These are phyloP conservation scores for Xerus rutilus DNA, from an alignment of 2,797 vertebrate genomes.

Conservation along the genomic window DNA sequence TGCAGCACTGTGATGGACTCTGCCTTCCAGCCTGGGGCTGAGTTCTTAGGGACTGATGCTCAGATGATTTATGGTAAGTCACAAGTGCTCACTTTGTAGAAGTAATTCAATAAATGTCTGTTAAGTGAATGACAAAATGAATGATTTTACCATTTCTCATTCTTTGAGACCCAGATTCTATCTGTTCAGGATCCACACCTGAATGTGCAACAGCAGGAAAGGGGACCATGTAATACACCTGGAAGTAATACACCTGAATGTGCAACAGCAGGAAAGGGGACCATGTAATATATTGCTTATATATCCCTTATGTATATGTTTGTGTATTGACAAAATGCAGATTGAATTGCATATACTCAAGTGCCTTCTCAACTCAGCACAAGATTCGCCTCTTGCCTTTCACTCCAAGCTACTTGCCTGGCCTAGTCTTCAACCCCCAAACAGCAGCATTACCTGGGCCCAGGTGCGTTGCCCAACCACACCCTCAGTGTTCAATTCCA, in stretches of 20 bases:
- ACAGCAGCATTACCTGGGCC: background rate
- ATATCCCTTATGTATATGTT: background rate
- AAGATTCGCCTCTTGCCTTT: background rate
- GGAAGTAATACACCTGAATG: background rate
- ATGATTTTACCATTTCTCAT: background rate
- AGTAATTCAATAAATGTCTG: background rate
- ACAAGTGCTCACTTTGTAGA: background rate
- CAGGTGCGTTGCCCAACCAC: background rate
- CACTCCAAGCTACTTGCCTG: fast-evolving
- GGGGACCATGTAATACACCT: background rate
- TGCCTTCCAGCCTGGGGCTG: background rate
- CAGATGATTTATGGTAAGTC: background rate
- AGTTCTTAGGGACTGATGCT: background rate
- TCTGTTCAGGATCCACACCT: background rate
- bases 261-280: slow-evolving; percentile 37
- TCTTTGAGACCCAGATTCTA: background rate
- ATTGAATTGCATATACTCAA: background rate
- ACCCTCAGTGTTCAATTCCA: background rate
- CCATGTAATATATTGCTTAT: background rate
- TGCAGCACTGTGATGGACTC: background rate
- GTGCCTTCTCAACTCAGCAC: background rate
- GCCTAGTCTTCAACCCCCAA: background rate
- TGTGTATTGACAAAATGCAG: background rate
- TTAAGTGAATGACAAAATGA: background rate
- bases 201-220: slow-evolving; percentile 50